Base-by-base conservation (phyloP, 2,888 invertebrate species). In the Pterostichus madidus region DNA sequence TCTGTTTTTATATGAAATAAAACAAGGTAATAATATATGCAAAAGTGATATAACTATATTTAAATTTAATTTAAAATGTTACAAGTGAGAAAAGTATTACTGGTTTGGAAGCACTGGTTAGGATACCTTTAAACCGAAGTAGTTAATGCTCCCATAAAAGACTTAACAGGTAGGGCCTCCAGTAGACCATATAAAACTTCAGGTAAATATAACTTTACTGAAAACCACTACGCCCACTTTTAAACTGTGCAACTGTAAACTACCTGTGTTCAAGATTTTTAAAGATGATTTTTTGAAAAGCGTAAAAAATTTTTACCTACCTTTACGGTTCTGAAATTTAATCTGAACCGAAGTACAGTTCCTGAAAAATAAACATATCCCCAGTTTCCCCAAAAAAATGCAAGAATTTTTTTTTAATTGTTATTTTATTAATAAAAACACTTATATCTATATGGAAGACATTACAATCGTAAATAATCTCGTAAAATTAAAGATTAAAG, bases 371-470 rank as follows among this genome's bases (percentile, higher is more conserved):
- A 80, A 80, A 73, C 3, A 75, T 8, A 59, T 10, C 61, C 61
- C 10, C n/a, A 49, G 7, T 11, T 68, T 80, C 49, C 68, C 73
- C 83, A 78, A 77, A 83, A 83, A 84, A 84, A 85, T 84, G 84
- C 84, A 85, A 39, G 46, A 73, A 71, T 80, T 44, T 75, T 11
- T 71, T 49, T 83, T 83, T 83, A 59, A 80, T 56, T 79, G 49
- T 80, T 80, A 35, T 79, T 83, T 80, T 84, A 77, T 84, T 84
- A 76, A 84, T 83, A 83, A 84, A 82, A 83, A 82, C 79, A 76
- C 76, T 80, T 76, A 76, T 80, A 85, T 73, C 80, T 84, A 85
- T 84, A 61, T 86, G 88, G 88, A 88, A 88, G 88, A 88, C 88
- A 86, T 85, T 80, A 85, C 77, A 83, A 82, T 80, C 24, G 24